A percentile compares a stretch with the other conserved stretches of the same genome.
These are phyloP conservation scores for Neoarius graeffei DNA, from an alignment of 2,113 vertebrate species.

Conservation along the genomic window DNA sequence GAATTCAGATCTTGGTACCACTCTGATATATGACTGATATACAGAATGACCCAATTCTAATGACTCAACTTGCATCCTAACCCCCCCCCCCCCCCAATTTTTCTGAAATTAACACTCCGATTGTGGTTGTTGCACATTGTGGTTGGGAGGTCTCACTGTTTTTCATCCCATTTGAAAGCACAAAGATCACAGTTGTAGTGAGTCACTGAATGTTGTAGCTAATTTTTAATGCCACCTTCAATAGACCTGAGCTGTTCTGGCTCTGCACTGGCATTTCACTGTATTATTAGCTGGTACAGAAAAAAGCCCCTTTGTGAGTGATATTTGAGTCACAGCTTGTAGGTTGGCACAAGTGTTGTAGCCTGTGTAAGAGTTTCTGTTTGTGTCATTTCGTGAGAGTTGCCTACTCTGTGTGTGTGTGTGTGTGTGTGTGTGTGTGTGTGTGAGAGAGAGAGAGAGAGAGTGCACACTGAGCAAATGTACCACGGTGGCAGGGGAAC, in stretches of 20 bases:
- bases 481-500: slow-evolving; percentile 6
- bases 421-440: background rate
- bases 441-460: background rate
- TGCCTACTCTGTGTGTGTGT: background rate
- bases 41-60: background rate
- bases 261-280: background rate
- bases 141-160: background rate
- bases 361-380: slow-evolving; percentile 23
- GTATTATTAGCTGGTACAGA: background rate
- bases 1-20: background rate
- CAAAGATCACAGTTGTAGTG: background rate
- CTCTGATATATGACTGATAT: background rate
- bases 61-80: background rate
- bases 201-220: background rate
- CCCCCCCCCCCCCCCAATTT: background rate
- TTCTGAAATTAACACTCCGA: background rate
- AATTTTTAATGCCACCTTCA: background rate
- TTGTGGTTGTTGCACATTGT: background rate
- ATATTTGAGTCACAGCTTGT: slow-evolving; percentile 30
- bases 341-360: slow-evolving; percentile 20
- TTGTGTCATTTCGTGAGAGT: slow-evolving; percentile 10
- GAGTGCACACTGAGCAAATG: background rate
- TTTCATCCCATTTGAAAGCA: background rate
- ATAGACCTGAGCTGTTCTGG: background rate
- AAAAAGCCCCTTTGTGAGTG: slow-evolving; percentile 18